Base-by-base conservation (phyloP, 2,797 vertebrate genomes). In the Remorina albescens region DNA sequence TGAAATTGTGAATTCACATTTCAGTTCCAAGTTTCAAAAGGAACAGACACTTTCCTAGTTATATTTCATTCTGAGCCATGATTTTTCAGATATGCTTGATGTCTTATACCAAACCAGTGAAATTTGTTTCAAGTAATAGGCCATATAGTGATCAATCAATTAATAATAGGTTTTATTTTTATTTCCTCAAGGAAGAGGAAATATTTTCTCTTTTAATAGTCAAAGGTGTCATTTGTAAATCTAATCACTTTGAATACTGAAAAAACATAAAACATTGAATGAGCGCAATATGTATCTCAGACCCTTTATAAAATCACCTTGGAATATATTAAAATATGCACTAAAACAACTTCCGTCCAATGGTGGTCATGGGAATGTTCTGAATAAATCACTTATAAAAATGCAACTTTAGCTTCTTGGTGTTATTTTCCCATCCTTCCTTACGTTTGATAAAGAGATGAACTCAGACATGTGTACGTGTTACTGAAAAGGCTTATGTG, bases 341-440 rank as follows among this genome's bases (percentile, higher is more conserved):
- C 89, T 91, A 92, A 90, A 88, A 50, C 25, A 70, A 84, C 78
- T 87, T 90, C 86, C 90, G 78, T 92, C 90, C 91, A 64, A 23
- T 71, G 53, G 57, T 79, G 64, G 81, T 88, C 74, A 83, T 86
- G 68, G 71, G 68, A 88, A 86, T 86, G 57, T 91, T 89, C 56
- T 77, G 32, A 93, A 91, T 93, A 92, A 93, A 92, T 85, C 36
- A 78, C 71, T 85, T 82, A n/a, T 82, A 62, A 3, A 86, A 90
- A 88, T 69, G 18, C 18, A 53, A 0, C 10, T 55, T 34, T 2
- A 16, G 23, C 12, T 32, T 81, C 8, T 19, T 50, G 9, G 42
- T 61, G 18, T 73, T 15, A 36, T 66, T 73, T 51, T 19, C 23
- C 3, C 1, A 1, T 44, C 25, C 3, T 41, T 13, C 3, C 3